phyloP scores from a whole-genome alignment of 1,140 invertebrate genomes.

The Gryllus bimaculatus region DNA sequence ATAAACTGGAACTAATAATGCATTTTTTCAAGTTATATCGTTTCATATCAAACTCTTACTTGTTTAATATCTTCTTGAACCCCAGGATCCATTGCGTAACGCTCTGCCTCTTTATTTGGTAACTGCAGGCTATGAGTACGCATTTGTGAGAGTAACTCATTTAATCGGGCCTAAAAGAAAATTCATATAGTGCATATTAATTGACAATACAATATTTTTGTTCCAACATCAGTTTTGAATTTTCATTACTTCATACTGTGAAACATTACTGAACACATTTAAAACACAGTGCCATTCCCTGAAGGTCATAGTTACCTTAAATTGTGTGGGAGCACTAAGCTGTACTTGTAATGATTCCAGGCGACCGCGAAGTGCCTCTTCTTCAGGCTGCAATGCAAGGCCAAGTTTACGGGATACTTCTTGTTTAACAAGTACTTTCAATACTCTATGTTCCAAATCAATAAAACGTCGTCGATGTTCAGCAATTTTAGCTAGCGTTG shows the following conservation, averaged over 20 bases:
- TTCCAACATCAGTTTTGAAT: no score
- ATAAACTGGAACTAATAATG: no score
- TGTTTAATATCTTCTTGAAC: conserved; percentile 53
- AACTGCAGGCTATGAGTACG: conserved; percentile 60
- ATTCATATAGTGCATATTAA: background rate
- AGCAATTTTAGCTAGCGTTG: conserved; percentile 57
- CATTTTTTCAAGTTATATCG: no score
- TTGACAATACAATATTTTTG: background rate
- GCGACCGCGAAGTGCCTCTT: conserved; percentile 74
- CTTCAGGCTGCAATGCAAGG: conserved; percentile 73
- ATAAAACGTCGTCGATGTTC: conserved; percentile 65
- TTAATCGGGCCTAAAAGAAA: conserved; percentile 60
- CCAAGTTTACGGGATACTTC: conserved; percentile 80
- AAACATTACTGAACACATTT: no score
- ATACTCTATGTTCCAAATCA: conserved; percentile 64
- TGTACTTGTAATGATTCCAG: conserved; percentile 77
- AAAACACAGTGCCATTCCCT: no score
- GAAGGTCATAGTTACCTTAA: conserved; percentile 51
- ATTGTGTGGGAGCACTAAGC: conserved; percentile 82
- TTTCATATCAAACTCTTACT: conserved; percentile 31
- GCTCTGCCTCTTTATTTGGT: conserved; percentile 32
- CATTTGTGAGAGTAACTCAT: conserved; percentile 80
- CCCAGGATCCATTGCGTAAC: conserved; percentile 52
- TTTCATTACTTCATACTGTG: no score
- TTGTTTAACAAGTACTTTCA: conserved; percentile 75